phyloP scores from a whole-genome alignment of 2,113 vertebrate species.

The Rhinoderma darwinii region DNA sequence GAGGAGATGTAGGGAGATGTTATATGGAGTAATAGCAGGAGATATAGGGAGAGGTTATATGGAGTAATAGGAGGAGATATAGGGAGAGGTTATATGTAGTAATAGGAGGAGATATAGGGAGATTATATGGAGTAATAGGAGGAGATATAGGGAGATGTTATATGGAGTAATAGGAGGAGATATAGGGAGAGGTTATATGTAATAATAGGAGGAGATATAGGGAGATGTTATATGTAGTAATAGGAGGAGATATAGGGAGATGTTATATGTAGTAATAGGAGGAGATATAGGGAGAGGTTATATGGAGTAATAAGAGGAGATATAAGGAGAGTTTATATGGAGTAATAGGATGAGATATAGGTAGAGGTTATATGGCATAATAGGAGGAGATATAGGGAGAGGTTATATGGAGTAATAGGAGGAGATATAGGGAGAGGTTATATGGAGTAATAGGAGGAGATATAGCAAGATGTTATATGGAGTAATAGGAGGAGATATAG shows the following conservation, averaged over 20 bases:
- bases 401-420: neutral
- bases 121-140: too few species aligned
- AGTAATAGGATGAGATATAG: too few species aligned
- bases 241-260: constrained; percentile 18
- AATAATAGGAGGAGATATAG: neutral
- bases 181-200: neutral
- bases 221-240: constrained; percentile 17
- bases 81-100: too few species aligned
- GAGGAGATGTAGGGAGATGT: too few species aligned
- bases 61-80: too few species aligned
- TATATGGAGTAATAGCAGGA: too few species aligned
- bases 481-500: constrained; percentile 2
- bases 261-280: neutral
- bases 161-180: neutral
- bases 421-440: neutral
- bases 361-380: too few species aligned
- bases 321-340: too few species aligned
- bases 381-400: neutral
- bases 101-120: too few species aligned
- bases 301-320: constrained; percentile 6
- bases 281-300: neutral
- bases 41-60: too few species aligned
- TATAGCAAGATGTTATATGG: too few species aligned
- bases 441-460: neutral
- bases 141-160: too few species aligned